A percentile compares a stretch with the other conserved stretches of the same genome.
phyloP scores from a whole-genome alignment of 2,797 vertebrate genomes.

The Prunella strophiata region DNA sequence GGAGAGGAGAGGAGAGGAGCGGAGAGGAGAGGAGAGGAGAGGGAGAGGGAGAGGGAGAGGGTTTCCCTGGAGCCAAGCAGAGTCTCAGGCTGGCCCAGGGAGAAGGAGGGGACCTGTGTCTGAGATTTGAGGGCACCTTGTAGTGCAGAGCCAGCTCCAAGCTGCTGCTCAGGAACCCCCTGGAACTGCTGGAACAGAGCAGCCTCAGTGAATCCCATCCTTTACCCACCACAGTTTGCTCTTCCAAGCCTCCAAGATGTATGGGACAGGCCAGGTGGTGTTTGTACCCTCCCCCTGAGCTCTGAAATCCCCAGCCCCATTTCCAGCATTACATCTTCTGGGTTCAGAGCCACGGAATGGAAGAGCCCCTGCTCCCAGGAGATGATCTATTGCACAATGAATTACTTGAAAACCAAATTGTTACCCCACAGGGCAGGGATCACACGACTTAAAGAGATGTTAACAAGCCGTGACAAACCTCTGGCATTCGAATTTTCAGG shows the following conservation, averaged over 20 bases:
- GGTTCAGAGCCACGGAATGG: background rate
- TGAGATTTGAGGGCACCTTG: background rate
- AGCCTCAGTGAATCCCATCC: background rate
- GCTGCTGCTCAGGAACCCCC: background rate
- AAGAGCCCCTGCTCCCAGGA: conserved; percentile 3
- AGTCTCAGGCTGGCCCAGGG: fast-evolving
- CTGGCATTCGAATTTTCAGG: conserved; percentile 17
- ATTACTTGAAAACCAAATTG: background rate
- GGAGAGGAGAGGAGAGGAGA: too few species aligned
- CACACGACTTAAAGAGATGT: conserved; percentile 49
- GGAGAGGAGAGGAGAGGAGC: too few species aligned
- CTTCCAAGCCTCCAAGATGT: background rate
- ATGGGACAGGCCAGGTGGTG: background rate
- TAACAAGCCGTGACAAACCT: conserved; percentile 60
- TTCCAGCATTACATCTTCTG: background rate
- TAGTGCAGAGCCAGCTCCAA: fast-evolving
- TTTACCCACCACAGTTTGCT: background rate
- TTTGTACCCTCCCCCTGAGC: background rate
- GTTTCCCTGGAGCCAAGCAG: background rate
- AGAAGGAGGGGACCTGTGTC: background rate
- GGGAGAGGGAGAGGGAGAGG: too few species aligned
- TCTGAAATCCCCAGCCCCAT: background rate
- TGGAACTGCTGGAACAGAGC: background rate
- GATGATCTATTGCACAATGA: conserved; percentile 38
- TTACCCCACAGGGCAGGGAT: conserved; percentile 50